Percentiles rank a stretch among this genome's conserved stretches.
phyloP scores from a whole-genome alignment of 1,140 invertebrate species.

The Papilio glaucus region DNA sequence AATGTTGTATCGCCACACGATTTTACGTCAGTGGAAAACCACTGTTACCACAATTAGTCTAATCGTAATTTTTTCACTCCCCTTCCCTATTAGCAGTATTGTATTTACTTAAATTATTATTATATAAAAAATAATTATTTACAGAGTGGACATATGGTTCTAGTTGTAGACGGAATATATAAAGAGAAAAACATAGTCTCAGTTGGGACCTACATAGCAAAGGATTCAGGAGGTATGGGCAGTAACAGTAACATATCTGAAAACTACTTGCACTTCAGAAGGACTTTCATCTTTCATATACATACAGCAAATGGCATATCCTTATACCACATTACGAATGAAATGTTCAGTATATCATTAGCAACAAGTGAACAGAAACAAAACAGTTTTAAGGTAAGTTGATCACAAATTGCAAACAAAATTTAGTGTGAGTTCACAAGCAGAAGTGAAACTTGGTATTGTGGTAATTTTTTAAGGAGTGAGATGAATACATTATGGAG shows the following conservation, averaged over 20 bases:
- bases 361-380: slow-evolving; percentile 52
- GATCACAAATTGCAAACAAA: background rate
- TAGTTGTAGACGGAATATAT: slow-evolving; percentile 63
- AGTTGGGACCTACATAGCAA: slow-evolving; percentile 60
- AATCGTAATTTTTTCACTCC: too few relatives aligned
- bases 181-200: slow-evolving; percentile 50
- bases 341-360: slow-evolving; percentile 53
- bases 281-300: slow-evolving; percentile 60
- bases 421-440: too few relatives aligned
- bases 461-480: too few relatives aligned
- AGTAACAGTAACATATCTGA: slow-evolving; percentile 25
- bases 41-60: too few relatives aligned
- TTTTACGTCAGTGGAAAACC: too few relatives aligned
- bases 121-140: slow-evolving; percentile 38
- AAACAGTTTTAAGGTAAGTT: slow-evolving; percentile 59
- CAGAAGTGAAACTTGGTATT: too few relatives aligned
- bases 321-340: slow-evolving; percentile 51
- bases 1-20: too few relatives aligned
- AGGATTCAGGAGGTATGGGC: background rate
- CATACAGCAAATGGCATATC: slow-evolving; percentile 26
- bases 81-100: too few relatives aligned
- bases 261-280: slow-evolving; percentile 56
- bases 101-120: slow-evolving; percentile 16
- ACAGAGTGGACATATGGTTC: slow-evolving; percentile 54
- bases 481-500: too few relatives aligned